Percentiles rank a stretch among this genome's conserved stretches.
Conservation (phyloP, 2,888 invertebrate genomes). For the Nephrotoma appendiculata region DNA sequence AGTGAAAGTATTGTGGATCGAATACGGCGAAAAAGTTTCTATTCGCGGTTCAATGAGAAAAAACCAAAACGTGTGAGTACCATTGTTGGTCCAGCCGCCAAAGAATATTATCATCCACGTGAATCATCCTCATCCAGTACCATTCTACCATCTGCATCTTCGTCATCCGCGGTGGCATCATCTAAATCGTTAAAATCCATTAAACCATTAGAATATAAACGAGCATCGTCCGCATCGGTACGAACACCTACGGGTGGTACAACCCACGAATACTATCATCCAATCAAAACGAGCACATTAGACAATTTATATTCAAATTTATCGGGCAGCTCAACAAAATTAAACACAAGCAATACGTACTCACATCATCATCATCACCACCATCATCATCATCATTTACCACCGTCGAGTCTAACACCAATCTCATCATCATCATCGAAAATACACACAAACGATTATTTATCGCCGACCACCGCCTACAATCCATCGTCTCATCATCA, state of each 20-base stretch:
- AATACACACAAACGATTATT: background rate
- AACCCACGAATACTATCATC: constrained; percentile 4
- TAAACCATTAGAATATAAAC: constrained; percentile 8
- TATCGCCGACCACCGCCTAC: background rate
- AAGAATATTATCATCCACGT: constrained; percentile 34
- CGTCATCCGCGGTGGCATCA: background rate
- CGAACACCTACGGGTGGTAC: background rate
- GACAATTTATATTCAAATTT: background rate
- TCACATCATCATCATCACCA: background rate
- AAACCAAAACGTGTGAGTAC: constrained; percentile 55
- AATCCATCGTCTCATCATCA: background rate
- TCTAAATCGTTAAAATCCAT: background rate
- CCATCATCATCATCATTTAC: constrained; percentile 1
- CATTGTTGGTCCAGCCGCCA: constrained; percentile 43
- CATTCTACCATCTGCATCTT: background rate
- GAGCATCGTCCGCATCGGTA: constrained; percentile 7
- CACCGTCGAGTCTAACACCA: background rate
- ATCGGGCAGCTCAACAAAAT: background rate
- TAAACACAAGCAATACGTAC: background rate
- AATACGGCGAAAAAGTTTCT: constrained; percentile 79
- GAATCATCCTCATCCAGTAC: constrained; percentile 16
- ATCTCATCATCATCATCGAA: background rate
- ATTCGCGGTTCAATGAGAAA: constrained; percentile 75
- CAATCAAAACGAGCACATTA: background rate
- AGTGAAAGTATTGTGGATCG: constrained; percentile 69